Base-by-base conservation (phyloP, 2,113 vertebrate genomes). In the Mugil cephalus region DNA sequence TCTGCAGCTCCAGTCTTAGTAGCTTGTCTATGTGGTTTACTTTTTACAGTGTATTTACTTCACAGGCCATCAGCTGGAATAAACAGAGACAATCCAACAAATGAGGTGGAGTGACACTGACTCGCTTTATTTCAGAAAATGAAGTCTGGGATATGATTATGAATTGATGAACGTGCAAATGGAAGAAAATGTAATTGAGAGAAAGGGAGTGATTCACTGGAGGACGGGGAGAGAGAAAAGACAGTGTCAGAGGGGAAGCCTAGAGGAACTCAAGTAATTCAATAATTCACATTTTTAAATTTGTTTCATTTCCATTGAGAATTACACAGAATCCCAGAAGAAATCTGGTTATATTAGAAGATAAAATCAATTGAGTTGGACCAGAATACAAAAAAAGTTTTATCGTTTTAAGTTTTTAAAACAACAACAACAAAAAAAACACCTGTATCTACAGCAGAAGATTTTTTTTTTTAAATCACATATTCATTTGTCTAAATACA, bases 81-180 rank as follows among this genome's bases (percentile, higher is more conserved):
- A 72, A 71, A 71, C 14, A 69, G 70, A 11, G 59, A 69, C 70
- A 47, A 34, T 52, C 11, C 1, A 35, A 50, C 50, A 60, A 42
- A 64, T 34, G 38, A 70, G 64, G 77, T 50, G 19, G 34, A 61
- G 55, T 46, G 55, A 64, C 63, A 60, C 6, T 47, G 56, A 61
- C 62, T 75, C 14, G 8, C 18, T 54, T 75, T 40, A 75, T 80
- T 46, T 75, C 81, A 72, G 38, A 75, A 74, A 84, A 82, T 72
- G 76, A 40, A 64, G 76, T 87, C 51, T 75, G 62, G 55, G 47
- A 60, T 34, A 46, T 76, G 63, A 77, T 80, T 67, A 70, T 35
- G 62, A 69, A 62, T 75, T 64, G 76, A 80, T 78, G 72, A 58
- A 74, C 42, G 43, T 51, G 76, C 82, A 77, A 78, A 74, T 81